Conservation (phyloP, 2,113 vertebrate species). For the Pundamilia nyererei region DNA sequence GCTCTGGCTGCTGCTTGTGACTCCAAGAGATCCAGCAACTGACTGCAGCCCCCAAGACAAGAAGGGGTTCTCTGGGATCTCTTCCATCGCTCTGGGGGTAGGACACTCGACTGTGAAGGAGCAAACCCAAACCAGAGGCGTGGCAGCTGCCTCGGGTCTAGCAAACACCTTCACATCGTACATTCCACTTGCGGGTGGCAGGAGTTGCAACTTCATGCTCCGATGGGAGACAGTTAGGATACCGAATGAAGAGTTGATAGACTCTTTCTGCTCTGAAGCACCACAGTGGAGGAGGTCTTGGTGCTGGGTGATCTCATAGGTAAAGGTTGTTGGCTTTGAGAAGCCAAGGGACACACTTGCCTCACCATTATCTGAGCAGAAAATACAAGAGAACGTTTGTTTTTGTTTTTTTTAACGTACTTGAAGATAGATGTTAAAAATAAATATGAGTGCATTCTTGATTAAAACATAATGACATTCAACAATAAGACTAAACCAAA, state of each 20-base stretch:
- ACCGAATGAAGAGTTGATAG: constrained; percentile 51
- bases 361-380: constrained; percentile 70
- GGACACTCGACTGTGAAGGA: constrained; percentile 73
- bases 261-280: constrained; percentile 38
- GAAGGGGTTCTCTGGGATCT: constrained; percentile 72
- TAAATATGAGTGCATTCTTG: neutral
- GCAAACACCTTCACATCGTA: constrained; percentile 79
- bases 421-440: neutral
- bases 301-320: constrained; percentile 72
- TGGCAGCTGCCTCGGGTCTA: constrained; percentile 19
- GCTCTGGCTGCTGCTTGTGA: constrained; percentile 52
- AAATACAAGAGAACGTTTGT: neutral
- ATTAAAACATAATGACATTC: neutral
- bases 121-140: constrained; percentile 71
- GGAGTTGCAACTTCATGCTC: constrained; percentile 69
- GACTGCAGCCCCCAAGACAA: constrained; percentile 73
- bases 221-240: constrained; percentile 59
- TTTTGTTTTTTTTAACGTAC: neutral
- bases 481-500: neutral
- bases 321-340: constrained; percentile 63
- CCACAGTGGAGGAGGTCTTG: constrained; percentile 56
- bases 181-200: constrained; percentile 58
- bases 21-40: constrained; percentile 51
- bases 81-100: constrained; percentile 40
- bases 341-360: constrained; percentile 67